phyloP scores from a whole-genome alignment of 2,113 vertebrate species.

The Holacanthus passer region DNA sequence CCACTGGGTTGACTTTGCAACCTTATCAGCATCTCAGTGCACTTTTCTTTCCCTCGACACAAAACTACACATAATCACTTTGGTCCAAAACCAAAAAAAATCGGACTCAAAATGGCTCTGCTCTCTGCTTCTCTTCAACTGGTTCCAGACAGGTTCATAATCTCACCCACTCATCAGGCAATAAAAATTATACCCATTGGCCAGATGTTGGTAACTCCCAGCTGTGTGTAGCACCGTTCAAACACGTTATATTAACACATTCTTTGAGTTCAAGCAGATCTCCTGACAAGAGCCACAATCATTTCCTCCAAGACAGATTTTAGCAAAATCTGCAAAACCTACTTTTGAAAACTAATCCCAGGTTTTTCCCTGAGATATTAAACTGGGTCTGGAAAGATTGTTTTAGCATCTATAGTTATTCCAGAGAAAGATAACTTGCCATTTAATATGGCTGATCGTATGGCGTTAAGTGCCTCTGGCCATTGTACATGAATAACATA shows the following conservation, averaged over 20 bases:
- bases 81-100: constrained; percentile 24
- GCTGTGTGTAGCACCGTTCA: constrained; percentile 15
- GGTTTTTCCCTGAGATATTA: not conserved
- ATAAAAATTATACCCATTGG: constrained; percentile 2
- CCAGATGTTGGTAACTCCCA: constrained; percentile 43
- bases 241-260: constrained; percentile 35
- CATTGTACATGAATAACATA: too few relatives aligned
- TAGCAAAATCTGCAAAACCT: constrained; percentile 35
- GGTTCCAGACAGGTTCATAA: constrained; percentile 32
- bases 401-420: not conserved
- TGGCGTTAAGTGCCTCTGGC: too few relatives aligned
- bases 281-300: constrained; percentile 17
- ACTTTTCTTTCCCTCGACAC: constrained; percentile 18
- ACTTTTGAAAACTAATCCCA: not conserved
- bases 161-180: constrained; percentile 21
- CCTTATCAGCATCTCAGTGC: constrained; percentile 35
- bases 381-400: not conserved
- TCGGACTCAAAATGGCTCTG: not conserved
- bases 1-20: constrained; percentile 38
- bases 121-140: not conserved
- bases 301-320: constrained; percentile 29
- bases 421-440: not conserved
- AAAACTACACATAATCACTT: constrained; percentile 20
- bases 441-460: not conserved
- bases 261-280: constrained; percentile 12